Evolutionary conservation across 1,140 invertebrate genomes (phyloP), one percentile per base, ranked within the genome.

Genomic region (Cylas formicarius): DNA sequence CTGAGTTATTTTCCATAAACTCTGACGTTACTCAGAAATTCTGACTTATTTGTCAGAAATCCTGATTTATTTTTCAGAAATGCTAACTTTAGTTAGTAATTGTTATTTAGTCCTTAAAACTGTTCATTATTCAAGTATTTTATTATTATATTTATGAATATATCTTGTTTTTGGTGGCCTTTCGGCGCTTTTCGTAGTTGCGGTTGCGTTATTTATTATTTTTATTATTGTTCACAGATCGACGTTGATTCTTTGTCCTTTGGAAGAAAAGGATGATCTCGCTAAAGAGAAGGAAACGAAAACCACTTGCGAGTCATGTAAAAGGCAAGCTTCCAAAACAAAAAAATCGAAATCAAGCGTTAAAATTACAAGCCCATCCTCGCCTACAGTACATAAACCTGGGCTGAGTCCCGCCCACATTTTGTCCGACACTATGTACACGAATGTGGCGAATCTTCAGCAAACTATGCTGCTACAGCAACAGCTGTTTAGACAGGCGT

Each of bases 391-490:
- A 13, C 18, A 54, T 23, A 26, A 49, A 32, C 29, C 48, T 21
- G 38, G 43, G 8, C 29, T 56, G 23, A 52, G 39, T 20, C 38
- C 52, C 21, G 41, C 48, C 4, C 56, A 56, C 24, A 48, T 72
- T 3, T 57, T 69, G 1, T 66, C 68, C 1, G 70, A 76, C 13
- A 76, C 75, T 0, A 82, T 84, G 80, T 84, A 84, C 62, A 85
- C 82, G 4, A 83, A 83, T 53, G 72, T 76, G 17, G 80, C 77
- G 2, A 82, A 84, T 59, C 62, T 85, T 10, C 74, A 82, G 49
- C 78, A 83, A 56, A 84, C 82, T 6, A 84, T 84, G 61, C 66
- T 78, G 46, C 65, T 83, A 3, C 82, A 85, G 51, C 81, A 85
- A 51, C 75, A 82, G 58, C 58, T 84, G 8, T 81, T 84, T 52